Evolutionary conservation across 2,888 invertebrate species (phyloP).

Genomic region (Apotomis betuletana): DNA sequence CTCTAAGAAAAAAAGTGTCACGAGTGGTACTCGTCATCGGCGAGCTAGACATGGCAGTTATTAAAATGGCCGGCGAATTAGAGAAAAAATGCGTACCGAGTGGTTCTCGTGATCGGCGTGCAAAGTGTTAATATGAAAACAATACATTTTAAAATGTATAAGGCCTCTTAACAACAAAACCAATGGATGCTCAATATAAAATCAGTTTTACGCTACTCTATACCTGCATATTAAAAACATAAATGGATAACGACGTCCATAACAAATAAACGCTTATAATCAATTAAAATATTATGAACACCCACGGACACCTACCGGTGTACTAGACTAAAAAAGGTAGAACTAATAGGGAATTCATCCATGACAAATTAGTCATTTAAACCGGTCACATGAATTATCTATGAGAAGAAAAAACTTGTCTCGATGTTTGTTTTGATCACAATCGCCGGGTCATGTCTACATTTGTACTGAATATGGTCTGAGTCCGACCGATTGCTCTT

Average conservation of each 20-base stretch:
- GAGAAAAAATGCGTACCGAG: too few species aligned
- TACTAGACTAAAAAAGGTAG: slow-evolving; percentile 50
- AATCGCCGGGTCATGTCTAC: slow-evolving; percentile 27
- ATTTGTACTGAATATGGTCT: slow-evolving; percentile 12
- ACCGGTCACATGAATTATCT: slow-evolving; percentile 69
- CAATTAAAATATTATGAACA: slow-evolving; percentile 42
- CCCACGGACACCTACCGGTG: slow-evolving; percentile 46
- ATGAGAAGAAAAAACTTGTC: slow-evolving; percentile 58
- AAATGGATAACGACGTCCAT: slow-evolving; percentile 42
- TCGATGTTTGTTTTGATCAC: slow-evolving; percentile 47
- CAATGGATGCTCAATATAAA: background rate
- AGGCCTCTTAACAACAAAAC: background rate
- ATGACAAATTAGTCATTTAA: slow-evolving; percentile 72
- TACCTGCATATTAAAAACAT: slow-evolving; percentile 43
- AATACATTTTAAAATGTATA: too few species aligned
- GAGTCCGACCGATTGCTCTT: background rate
- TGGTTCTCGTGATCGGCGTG: too few species aligned
- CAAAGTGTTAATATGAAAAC: too few species aligned
- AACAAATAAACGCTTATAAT: slow-evolving; percentile 45
- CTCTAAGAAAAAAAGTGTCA: too few species aligned
- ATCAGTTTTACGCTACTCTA: slow-evolving; percentile 6
- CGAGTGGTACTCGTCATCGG: too few species aligned
- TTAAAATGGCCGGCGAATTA: too few species aligned
- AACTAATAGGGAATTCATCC: slow-evolving; percentile 69
- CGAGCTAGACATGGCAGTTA: too few species aligned